A percentile compares a stretch with the other conserved stretches of the same genome.
These are phyloP conservation scores for Poecile montanus DNA, from an alignment of 2,797 vertebrate genomes.

Conservation along the genomic window DNA sequence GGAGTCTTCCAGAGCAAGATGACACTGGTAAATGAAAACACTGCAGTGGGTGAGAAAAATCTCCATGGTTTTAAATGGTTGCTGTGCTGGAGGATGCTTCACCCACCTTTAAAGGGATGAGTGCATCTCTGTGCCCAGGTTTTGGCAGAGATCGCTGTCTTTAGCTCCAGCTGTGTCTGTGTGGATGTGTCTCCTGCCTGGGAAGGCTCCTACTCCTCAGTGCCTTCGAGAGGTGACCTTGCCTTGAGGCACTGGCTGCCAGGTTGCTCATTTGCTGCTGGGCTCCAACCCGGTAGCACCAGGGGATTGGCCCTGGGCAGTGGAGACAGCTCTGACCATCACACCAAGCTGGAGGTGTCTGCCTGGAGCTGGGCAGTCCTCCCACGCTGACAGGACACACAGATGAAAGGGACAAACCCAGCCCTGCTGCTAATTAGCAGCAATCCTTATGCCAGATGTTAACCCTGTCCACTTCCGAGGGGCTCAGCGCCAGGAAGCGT, in stretches of 20 bases:
- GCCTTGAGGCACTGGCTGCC: not conserved
- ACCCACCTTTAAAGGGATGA: not conserved
- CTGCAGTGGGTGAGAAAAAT: not conserved
- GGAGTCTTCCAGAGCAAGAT: not conserved
- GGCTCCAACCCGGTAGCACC: not conserved
- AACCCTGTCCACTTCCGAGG: not conserved
- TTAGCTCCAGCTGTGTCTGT: not conserved
- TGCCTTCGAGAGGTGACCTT: not conserved
- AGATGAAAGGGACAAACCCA: not conserved
- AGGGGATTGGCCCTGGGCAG: not conserved
- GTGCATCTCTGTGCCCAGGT: not conserved
- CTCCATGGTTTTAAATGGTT: not conserved
- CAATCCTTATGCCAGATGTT: not conserved
- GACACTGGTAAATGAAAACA: not conserved
- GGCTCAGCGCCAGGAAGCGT: fast-evolving
- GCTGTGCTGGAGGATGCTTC: not conserved
- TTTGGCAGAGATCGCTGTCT: not conserved
- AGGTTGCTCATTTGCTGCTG: not conserved
- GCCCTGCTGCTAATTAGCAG: not conserved
- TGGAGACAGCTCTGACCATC: not conserved
- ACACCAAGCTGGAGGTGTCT: not conserved
- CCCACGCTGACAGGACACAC: fast-evolving
- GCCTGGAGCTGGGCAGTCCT: not conserved
- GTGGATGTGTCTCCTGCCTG: not conserved
- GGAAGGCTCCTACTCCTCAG: not conserved